Base-by-base conservation (phyloP, 1,140 invertebrate species). In the Drosophila subpulchrella region DNA sequence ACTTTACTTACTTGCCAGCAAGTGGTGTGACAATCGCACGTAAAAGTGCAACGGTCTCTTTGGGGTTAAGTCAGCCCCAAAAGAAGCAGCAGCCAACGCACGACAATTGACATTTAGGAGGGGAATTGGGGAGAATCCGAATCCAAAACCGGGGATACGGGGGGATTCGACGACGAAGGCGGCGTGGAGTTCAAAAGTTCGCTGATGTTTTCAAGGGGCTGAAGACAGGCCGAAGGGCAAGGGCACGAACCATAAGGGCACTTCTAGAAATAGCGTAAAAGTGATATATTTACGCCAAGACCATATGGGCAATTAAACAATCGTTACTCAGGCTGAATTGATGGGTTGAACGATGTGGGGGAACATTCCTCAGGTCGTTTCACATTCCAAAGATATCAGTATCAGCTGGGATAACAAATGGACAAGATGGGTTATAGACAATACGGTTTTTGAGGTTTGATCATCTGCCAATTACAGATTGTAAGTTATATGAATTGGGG, bases 11-110 rank as follows among this genome's bases (percentile, higher is more conserved):
- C 62, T 75, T 71, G 65, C 70, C 59, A 66, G 58, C 78, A 78
- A 89, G 76, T 89, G 81, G 85, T 89, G 85, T 89, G 78, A 89
- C 85, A 90, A 90, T 89, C 81, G 81, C 85, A 89, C 85, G 85
- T 81, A 73, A 85, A 78, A 89, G 85, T 90, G 81, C 85, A 89
- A 81, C 80, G 78, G 81, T 85, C 83, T 79, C 72, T 66, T 83
- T 81, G 78, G 65, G 57, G 46, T 44, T 60, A 70, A 70, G 67
- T 46, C 67, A 70, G 67, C 67, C 46, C 68, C 71, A 58, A 70
- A 61, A 51, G 34, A n/a, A 38, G 20, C 41, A 42, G 44, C 30
- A 27, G 38, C 30, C 48, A 13, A 59, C 51, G 56, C 50, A 76
- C 53, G 61, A 81, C 58, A 12, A 59, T 32, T 51, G 32, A 27